Base-by-base conservation (phyloP, 2,113 vertebrate genomes). In the Pseudonaja textilis region DNA sequence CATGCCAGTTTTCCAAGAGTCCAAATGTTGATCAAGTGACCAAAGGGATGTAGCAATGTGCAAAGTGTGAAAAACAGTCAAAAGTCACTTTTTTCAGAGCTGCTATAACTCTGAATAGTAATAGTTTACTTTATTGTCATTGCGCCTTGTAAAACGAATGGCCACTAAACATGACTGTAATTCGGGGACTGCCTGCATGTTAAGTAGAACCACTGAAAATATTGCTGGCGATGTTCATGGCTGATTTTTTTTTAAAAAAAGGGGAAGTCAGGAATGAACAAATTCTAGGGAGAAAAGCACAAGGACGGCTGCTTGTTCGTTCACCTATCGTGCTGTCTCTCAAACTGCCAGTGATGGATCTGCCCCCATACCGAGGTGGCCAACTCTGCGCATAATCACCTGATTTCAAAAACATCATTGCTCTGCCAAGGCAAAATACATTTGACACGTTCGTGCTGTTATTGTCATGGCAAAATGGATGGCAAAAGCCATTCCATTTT, bases 381-480 rank as follows among this genome's bases (percentile, higher is more conserved):
- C 57, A 89, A 54, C 55, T 56, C 55, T n/a, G 81, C 69, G 61
- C 50, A 39, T 87, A 92, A 92, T 74, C 74, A 64, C 54, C 91
- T 74, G 25, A 14, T 88, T 91, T 92, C 57, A 90, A 92, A 90
- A 90, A 86, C 57, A 92, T 87, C 50, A 92, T 87, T 55, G 88
- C 85, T 55, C 26, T 93, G 81, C 88, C 89, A 89, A 92, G 39
- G 47, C 88, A 87, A 92, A 92, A 56, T 14, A 9, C 55, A 91
- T 89, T 86, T 93, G 93, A 89, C 93, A 92, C 88, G 50, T 93
- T 90, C 91, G 26, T 23, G 50, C 59, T 90, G 59, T 74, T 74
- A 87, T 90, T 90, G 88, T 93, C 89, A 69, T 2, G 29, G 64
- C 64, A 34, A 34, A 69, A 69, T 34, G 64, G 92, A 92, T 87